phyloP scores from a whole-genome alignment of 2,888 invertebrate genomes.

The Pyralis farinalis region DNA sequence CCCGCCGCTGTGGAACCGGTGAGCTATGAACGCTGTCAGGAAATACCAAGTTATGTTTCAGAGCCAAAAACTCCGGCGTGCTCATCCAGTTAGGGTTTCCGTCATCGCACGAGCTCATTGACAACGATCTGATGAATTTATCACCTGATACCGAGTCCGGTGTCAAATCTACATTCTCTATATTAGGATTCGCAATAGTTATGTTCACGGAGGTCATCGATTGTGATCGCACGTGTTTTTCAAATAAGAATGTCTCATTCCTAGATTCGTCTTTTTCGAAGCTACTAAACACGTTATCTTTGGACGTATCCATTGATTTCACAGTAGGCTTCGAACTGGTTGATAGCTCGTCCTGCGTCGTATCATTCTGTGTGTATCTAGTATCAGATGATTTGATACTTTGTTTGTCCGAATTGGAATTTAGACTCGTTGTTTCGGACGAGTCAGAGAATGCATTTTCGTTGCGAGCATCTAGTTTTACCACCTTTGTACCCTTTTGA shows the following conservation, averaged over 20 bases:
- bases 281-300: conserved; percentile 53
- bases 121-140: conserved; percentile 82
- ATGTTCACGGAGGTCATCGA: conserved; percentile 85
- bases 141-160: conserved; percentile 82
- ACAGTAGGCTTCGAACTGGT: conserved; percentile 65
- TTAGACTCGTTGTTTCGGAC: conserved; percentile 74
- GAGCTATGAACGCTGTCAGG: conserved; percentile 90
- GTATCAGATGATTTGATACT: conserved; percentile 70
- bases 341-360: conserved; percentile 62
- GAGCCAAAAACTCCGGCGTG: conserved; percentile 89
- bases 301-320: conserved; percentile 59
- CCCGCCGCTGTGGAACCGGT: conserved; percentile 85
- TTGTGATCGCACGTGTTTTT: conserved; percentile 75
- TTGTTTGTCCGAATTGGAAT: conserved; percentile 76
- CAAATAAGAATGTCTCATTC: conserved; percentile 59
- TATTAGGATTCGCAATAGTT: conserved; percentile 86
- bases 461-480: conserved; percentile 55
- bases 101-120: conserved; percentile 85
- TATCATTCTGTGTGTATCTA: conserved; percentile 61
- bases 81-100: conserved; percentile 90
- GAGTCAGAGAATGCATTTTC: conserved; percentile 76
- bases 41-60: conserved; percentile 90
- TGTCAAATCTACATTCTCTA: conserved; percentile 86
- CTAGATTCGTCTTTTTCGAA: conserved; percentile 64
- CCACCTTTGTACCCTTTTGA: conserved; percentile 29